These are phyloP conservation scores for Thinocorus orbignyianus DNA, from an alignment of 2,113 vertebrate species.

Conservation along the genomic window DNA sequence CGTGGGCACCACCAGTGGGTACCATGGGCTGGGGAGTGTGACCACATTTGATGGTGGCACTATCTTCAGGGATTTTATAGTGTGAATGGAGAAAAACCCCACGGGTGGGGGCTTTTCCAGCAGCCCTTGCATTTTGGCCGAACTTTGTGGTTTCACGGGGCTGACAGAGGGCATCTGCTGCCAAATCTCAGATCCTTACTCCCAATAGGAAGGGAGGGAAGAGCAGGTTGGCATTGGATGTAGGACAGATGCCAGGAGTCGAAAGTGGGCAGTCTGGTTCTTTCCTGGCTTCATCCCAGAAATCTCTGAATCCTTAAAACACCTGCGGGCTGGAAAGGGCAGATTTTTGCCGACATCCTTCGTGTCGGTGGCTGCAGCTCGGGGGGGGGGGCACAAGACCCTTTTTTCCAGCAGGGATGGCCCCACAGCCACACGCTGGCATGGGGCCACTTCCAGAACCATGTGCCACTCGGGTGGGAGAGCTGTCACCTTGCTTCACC, in stretches of 20 bases:
- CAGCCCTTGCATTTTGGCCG: background rate
- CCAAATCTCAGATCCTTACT: background rate
- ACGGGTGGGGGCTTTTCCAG: background rate
- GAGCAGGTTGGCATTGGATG: background rate
- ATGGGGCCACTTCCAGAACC: background rate
- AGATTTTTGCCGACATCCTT: background rate
- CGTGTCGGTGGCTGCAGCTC: background rate
- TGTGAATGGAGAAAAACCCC: background rate
- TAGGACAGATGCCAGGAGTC: background rate
- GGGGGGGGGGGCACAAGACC: background rate
- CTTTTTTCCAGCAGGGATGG: background rate
- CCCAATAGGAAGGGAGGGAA: background rate
- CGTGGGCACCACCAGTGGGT: accelerated
- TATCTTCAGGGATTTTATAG: accelerated
- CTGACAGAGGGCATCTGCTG: background rate
- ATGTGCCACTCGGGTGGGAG: background rate
- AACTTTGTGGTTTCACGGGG: accelerated
- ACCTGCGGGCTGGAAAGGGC: background rate
- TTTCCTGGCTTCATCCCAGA: background rate
- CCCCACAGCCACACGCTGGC: background rate
- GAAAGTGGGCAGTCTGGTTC: background rate
- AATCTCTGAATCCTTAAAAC: background rate
- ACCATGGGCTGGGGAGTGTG: accelerated
- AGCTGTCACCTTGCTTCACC: background rate
- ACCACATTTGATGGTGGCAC: accelerated